Conservation (phyloP, 2,797 vertebrate genomes). For the Danio kyathit region DNA sequence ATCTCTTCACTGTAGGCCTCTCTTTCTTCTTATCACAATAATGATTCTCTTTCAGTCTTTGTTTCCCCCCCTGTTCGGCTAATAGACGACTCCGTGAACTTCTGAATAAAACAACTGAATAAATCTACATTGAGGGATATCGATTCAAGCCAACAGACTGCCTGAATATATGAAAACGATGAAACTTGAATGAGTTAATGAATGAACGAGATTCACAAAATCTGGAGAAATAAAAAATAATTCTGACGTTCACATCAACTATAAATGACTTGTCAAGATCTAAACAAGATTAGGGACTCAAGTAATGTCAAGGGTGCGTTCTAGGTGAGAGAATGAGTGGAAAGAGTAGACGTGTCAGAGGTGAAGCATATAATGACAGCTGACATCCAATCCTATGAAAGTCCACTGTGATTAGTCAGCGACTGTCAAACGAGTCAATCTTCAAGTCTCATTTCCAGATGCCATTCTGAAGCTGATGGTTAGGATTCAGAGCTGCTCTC, state of each 20-base stretch:
- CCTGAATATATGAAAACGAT: neutral
- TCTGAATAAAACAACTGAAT: neutral
- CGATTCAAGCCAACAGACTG: slow-evolving; percentile 3
- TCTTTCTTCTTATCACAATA: slow-evolving; percentile 22
- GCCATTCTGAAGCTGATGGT: neutral
- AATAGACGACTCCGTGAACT: neutral
- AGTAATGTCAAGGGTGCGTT: slow-evolving; percentile 5
- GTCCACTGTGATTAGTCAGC: slow-evolving; percentile 28
- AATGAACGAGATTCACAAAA: neutral
- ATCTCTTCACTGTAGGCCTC: slow-evolving; percentile 9
- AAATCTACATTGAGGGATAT: neutral
- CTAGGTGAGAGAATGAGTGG: neutral
- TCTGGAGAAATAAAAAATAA: neutral
- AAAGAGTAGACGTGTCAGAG: slow-evolving; percentile 18
- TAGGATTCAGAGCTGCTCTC: neutral
- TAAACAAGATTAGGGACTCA: neutral
- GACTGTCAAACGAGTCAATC: slow-evolving; percentile 19
- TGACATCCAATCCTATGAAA: slow-evolving; percentile 25
- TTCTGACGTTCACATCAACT: neutral
- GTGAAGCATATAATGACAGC: slow-evolving; percentile 15
- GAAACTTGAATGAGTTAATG: neutral
- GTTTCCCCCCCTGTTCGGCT: neutral
- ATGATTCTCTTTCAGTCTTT: slow-evolving; percentile 6
- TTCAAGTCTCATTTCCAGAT: neutral
- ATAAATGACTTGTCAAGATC: neutral